Evolutionary conservation across 1,140 invertebrate genomes (phyloP), one percentile per base, ranked within the genome.

Genomic region (Gryllus bimaculatus): DNA sequence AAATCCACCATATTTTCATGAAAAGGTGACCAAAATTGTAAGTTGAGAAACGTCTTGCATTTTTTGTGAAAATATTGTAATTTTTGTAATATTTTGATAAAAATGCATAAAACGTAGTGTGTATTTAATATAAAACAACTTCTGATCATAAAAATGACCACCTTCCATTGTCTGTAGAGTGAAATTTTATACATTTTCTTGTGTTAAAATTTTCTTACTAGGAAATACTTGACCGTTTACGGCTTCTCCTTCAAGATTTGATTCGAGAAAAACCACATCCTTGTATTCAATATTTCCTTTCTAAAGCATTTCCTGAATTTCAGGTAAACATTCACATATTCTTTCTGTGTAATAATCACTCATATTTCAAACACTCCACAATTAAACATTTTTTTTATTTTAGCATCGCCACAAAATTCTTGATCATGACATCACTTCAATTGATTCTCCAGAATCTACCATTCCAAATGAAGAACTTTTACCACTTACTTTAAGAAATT

Each of bases 251-350:
- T 47, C 81, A 86, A 73, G 82, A 86, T 78, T 82, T 92, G 48
- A 88, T 90, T 82, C 84, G 84, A 80, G 83, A 86, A 54, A 87
- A 88, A 74, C 85, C 86, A 73, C 91, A 92, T 86, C 85, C 86
- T 47, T 93, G 91, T 85, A 87, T 93, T 77, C 84, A 87, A 73
- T 88, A 91, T 81, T 92, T 92, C 83, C 84, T 92, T 26, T 87
- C 86, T 0, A 91, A 90, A 84, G 89, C 89, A 79, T 92, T 92
- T 85, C 85, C 87, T 77, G 88, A 89, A 47, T 49, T 80, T 8
- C 78, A 79, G 75, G 80, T 80, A 54, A 66, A 77, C 48, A 47
- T 15, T 26, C 20, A 15, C 20, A 47, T 15, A 75, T 15, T 26
- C 20, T 21, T 75, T 21, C 20, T 75, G 20, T 73, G 73, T 73